Percentiles rank a stretch among this genome's conserved stretches.
Evolutionary conservation across 2,113 vertebrate species (phyloP).

Genomic region (Emydocephalus ijimae): DNA sequence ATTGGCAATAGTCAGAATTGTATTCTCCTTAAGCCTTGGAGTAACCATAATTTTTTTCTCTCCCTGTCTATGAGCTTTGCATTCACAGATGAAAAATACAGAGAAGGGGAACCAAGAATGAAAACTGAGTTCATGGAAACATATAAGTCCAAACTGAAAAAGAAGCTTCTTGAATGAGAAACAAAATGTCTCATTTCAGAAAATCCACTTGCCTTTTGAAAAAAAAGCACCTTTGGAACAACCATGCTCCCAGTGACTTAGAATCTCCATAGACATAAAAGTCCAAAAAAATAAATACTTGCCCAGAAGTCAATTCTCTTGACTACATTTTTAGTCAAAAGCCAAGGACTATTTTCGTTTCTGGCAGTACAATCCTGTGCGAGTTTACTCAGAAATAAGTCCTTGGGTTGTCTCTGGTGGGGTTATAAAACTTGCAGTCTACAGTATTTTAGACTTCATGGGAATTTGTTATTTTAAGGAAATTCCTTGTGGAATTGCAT

Average conservation of each 20-base stretch:
- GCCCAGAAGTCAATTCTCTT: background rate
- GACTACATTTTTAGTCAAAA: background rate
- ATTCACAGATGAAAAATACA: background rate
- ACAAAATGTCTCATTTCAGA: background rate
- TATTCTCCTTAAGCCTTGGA: background rate
- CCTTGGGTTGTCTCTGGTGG: background rate
- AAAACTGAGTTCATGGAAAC: background rate
- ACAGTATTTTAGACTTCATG: background rate
- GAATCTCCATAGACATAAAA: background rate
- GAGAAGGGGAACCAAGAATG: background rate
- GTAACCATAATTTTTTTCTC: background rate
- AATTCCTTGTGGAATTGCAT: conserved; percentile 51
- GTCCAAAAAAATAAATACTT: background rate
- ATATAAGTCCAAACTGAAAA: background rate
- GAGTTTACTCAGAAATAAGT: background rate
- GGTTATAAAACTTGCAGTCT: background rate
- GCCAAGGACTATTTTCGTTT: background rate
- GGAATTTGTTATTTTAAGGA: background rate
- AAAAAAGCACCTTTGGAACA: background rate
- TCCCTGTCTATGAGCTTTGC: background rate
- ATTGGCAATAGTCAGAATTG: background rate
- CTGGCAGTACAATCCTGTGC: background rate
- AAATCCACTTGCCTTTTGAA: background rate
- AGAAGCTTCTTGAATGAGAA: background rate
- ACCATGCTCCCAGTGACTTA: background rate